phyloP scores from a whole-genome alignment of 2,888 invertebrate genomes.

The Rambutsinella grinnellia region DNA sequence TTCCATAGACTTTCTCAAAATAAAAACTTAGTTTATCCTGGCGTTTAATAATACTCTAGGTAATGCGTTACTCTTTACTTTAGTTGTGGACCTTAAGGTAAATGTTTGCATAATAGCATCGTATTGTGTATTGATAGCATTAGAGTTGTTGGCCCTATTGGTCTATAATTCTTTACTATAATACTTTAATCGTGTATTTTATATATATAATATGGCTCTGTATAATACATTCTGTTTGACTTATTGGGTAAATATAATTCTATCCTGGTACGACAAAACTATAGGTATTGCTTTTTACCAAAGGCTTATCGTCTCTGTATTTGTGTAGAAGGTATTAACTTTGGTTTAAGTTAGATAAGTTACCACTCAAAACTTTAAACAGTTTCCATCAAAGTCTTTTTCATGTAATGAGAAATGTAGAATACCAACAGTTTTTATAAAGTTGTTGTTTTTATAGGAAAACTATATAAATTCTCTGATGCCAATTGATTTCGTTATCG shows the following conservation, averaged over 20 bases:
- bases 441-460: conserved; percentile 14
- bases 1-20: no score
- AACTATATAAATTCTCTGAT: conserved; percentile 8
- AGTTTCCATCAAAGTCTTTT: conserved; percentile 42
- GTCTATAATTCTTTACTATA: no score
- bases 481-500: conserved; percentile 10
- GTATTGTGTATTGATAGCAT: no score
- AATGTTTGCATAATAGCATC: no score
- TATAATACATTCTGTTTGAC: background rate
- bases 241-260: background rate
- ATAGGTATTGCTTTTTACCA: conserved; percentile 56
- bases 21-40: no score
- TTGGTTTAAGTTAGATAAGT: background rate
- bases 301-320: conserved; percentile 48
- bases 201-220: background rate
- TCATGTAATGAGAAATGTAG: conserved; percentile 22
- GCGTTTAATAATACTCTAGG: no score
- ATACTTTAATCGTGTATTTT: no score
- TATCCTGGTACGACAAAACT: conserved; percentile 26
- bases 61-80: no score
- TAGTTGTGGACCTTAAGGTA: background rate
- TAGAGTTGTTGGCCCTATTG: no score
- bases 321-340: conserved; percentile 1
- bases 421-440: conserved; percentile 25
- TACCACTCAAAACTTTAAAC: background rate